These are phyloP conservation scores for Lycocerus yunnanus DNA, from an alignment of 2,888 invertebrate genomes.

Conservation along the genomic window DNA sequence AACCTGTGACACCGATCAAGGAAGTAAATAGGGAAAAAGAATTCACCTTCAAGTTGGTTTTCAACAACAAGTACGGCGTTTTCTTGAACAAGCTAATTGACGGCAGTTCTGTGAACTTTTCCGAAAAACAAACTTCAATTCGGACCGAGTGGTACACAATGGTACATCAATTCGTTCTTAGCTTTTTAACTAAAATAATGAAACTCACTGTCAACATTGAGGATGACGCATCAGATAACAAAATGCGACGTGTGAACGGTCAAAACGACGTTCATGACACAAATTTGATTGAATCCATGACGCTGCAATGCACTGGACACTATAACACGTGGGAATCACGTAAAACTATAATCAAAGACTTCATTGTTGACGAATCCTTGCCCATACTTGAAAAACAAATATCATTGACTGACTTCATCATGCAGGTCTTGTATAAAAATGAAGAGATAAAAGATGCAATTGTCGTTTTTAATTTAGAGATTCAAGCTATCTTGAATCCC, in stretches of 20 bases:
- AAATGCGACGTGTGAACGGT: conserved; percentile 48
- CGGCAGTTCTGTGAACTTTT: conserved; percentile 18
- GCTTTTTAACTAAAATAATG: conserved; percentile 49
- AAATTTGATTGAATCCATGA: conserved; percentile 39
- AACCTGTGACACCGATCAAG: conserved; percentile 37
- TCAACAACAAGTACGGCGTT: conserved; percentile 34
- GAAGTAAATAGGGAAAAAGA: conserved; percentile 30
- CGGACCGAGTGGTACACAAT: conserved; percentile 45
- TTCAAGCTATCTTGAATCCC: conserved; percentile 43
- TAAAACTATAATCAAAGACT: conserved; percentile 40
- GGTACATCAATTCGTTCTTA: conserved; percentile 44
- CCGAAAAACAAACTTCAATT: conserved; percentile 35
- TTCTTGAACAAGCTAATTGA: conserved; percentile 15
- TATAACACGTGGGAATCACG: conserved; percentile 50
- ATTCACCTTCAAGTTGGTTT: conserved; percentile 36
- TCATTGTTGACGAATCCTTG: conserved; percentile 35
- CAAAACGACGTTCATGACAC: conserved; percentile 51
- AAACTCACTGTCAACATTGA: conserved; percentile 44
- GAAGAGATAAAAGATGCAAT: conserved; percentile 33
- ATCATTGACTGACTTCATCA: conserved; percentile 47
- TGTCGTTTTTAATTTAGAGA: conserved; percentile 46
- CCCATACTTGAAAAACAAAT: conserved; percentile 50
- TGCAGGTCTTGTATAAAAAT: conserved; percentile 36
- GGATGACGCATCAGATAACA: conserved; percentile 38
- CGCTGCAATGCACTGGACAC: conserved; percentile 46